A percentile compares a stretch with the other conserved stretches of the same genome.
Evolutionary conservation across 2,888 invertebrate genomes (phyloP).

Genomic region (Aplocera efformata): DNA sequence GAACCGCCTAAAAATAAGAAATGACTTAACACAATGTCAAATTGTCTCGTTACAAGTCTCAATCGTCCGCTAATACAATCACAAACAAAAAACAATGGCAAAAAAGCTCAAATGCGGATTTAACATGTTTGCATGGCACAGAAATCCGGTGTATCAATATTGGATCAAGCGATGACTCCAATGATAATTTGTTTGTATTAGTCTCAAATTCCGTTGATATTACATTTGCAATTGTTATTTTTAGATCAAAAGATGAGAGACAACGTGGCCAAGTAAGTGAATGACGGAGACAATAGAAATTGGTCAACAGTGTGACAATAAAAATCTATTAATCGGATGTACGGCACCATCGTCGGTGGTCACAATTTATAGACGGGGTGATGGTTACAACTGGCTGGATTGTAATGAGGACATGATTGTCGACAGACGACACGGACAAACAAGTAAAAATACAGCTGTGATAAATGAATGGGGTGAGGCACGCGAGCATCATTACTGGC

Average conservation of each 20-base stretch:
- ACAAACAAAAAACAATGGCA: conserved; percentile 63
- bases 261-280: conserved; percentile 8
- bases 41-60: conserved; percentile 72
- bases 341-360: conserved; percentile 67
- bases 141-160: conserved; percentile 65
- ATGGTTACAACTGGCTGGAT: conserved; percentile 61
- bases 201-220: conserved; percentile 28
- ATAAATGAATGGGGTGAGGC: conserved; percentile 63
- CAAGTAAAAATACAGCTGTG: conserved; percentile 72
- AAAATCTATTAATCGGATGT: conserved; percentile 67
- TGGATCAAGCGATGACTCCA: conserved; percentile 53
- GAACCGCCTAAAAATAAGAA: conserved; percentile 66
- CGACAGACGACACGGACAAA: conserved; percentile 69
- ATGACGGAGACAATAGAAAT: conserved; percentile 14
- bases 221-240: conserved; percentile 21
- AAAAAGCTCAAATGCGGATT: conserved; percentile 71
- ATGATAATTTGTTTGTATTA: conserved; percentile 33
- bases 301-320: conserved; percentile 41
- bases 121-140: conserved; percentile 62
- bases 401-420: conserved; percentile 78
- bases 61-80: conserved; percentile 73
- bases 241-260: conserved; percentile 7
- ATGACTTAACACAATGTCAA: conserved; percentile 69
- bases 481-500: conserved; percentile 63
- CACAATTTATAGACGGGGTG: conserved; percentile 72